These are phyloP conservation scores for Trimorus sp. DNA, from an alignment of 2,888 invertebrate genomes.

Conservation along the genomic window DNA sequence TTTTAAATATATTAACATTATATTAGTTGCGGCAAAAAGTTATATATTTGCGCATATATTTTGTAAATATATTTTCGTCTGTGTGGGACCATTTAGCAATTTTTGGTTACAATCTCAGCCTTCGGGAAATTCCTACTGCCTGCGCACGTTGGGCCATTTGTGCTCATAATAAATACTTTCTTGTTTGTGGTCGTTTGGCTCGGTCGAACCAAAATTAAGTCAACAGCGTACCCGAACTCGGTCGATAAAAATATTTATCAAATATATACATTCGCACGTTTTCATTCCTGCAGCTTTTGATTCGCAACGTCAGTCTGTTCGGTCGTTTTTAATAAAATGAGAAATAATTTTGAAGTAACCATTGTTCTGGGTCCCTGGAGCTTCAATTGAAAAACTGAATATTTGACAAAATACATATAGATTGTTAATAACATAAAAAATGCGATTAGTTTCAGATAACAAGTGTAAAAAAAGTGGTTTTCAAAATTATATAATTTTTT, in stretches of 20 bases:
- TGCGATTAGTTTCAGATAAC: no score
- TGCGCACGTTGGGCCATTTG: conserved; percentile 3
- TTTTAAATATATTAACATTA: no score
- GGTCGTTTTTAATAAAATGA: neutral
- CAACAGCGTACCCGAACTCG: conserved; percentile 21
- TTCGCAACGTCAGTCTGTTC: conserved; percentile 8
- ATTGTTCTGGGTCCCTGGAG: neutral
- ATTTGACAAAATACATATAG: no score
- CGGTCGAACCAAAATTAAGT: conserved; percentile 35
- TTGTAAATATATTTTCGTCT: no score
- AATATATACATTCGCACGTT: conserved; percentile 39
- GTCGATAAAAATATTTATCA: conserved; percentile 49
- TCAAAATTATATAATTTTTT: no score
- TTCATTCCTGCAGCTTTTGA: conserved; percentile 17
- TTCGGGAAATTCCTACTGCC: no score
- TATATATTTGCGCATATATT: no score
- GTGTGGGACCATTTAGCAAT: no score
- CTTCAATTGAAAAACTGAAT: no score
- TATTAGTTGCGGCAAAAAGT: no score
- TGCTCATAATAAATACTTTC: conserved; percentile 52
- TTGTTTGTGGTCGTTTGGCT: conserved; percentile 42
- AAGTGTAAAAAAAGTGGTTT: neutral
- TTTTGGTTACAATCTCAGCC: no score
- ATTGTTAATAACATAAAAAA: no score
- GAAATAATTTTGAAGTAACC: neutral